Evolutionary conservation across 2,888 invertebrate species (phyloP), one percentile per base, ranked within the genome.

Genomic region (Euspilapteryx auroguttella): DNA sequence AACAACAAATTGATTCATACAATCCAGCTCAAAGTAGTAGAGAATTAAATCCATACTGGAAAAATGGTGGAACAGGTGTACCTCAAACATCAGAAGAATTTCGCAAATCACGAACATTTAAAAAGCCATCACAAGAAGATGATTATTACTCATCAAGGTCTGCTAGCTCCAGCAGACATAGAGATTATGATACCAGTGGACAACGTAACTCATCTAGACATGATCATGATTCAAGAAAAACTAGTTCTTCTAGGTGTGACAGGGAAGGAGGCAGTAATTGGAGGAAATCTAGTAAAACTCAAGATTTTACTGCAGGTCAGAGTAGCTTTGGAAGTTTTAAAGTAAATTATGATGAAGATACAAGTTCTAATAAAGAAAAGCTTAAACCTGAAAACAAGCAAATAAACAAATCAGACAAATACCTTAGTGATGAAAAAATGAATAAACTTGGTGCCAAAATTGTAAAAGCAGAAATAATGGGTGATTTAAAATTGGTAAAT

Each of bases 21-120:
- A 79, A 84, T 53, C 88, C 89, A 10, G 81, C 85, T 1, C 84
- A 83, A 35, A 86, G 86, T 52, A 62, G 59, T 2, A 75, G 85
- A 44, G 95, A 96, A 64, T 65, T 95, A 29, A 96, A 96, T 77
- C 94, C 93, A 0, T 89, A 91, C 49, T 95, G 94, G 94, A 93
- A 87, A 71, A 78, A 86, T 57, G 93, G 92, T 24, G 95, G 95
- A 1, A 81, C 80, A 29, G 95, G 95, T 2, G 51, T 95, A 32
- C 95, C 95, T 0, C 55, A 58, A 42, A 53, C 58, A 29, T 34
- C 55, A 25, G 55, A 65, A 36, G 50, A 52, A 45, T 54, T 59
- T 39, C 46, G 56, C 41, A 63, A 58, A 43, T 47, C 64, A 12
- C 55, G 44, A 31, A 45, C 48, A 24, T 73, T 66, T 41, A 37